Evolutionary conservation across 2,797 vertebrate species (phyloP), one percentile per base, ranked within the genome.

Genomic region (Lates japonicus): DNA sequence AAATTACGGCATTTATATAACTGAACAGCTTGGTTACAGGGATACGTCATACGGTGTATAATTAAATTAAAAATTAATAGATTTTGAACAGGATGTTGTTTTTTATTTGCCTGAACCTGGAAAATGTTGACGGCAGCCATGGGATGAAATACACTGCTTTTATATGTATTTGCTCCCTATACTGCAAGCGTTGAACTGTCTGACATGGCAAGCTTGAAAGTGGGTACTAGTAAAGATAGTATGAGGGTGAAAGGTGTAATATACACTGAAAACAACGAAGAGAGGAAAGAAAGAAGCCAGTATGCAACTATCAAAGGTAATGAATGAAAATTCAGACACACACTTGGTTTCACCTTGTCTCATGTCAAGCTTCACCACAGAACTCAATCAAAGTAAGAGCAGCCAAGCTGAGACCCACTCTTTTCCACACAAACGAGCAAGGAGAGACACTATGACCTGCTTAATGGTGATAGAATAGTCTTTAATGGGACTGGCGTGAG

Each of bases 401-500:
- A 72, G 49, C 71, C 57, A 63, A 83, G 81, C 78, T 74, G 64
- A 88, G 80, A 67, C 73, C 79, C 76, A 57, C 71, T 79, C 57
- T 77, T 81, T 85, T 85, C 78, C 70, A 74, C 72, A 82, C 72
- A 88, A 85, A 89, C 49, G 68, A 83, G 76, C 51, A 81, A 79
- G 73, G 65, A 82, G 58, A 86, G 72, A 68, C 85, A 72, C 70
- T 54, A 39, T 76, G 82, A 90, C 84, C 85, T 58, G 57, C 70
- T 84, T 89, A 90, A 91, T 88, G 85, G 78, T 82, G 68, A 88
- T 84, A 86, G 83, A 88, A 89, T 78, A 78, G 76, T 82, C 80
- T 87, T 87, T 90, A 92, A 91, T 88, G 88, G 86, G 80, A 83
- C 73, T 76, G 72, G 81, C 52, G 37, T 92, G 86, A 83, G 82